Evolutionary conservation across 2,113 vertebrate genomes (phyloP).

Genomic region (Paedocypris sp.): DNA sequence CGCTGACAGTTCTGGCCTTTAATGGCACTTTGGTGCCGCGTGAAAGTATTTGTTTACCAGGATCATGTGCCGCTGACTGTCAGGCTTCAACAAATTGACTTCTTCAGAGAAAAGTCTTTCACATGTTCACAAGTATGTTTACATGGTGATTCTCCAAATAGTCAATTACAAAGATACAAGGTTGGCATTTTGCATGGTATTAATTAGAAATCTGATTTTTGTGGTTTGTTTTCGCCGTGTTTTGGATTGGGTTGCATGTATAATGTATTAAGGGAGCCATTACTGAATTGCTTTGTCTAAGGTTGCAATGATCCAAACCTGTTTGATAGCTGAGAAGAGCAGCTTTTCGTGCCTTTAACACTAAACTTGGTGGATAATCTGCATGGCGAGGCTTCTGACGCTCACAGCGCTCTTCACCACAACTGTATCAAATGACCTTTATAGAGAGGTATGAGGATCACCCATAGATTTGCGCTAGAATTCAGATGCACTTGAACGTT

Average conservation of each 20-base stretch:
- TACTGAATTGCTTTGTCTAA: not conserved
- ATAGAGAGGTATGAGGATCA: not conserved
- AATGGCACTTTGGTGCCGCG: conserved; percentile 85
- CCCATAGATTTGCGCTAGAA: not conserved
- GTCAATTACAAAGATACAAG: no score
- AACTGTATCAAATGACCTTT: not conserved
- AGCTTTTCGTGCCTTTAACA: not conserved
- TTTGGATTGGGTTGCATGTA: conserved; percentile 23
- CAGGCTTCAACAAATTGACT: conserved; percentile 76
- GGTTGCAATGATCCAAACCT: conserved; percentile 11
- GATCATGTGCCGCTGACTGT: conserved; percentile 92
- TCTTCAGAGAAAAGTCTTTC: conserved; percentile 87
- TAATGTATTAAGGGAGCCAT: conserved; percentile 30
- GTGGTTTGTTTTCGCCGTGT: conserved; percentile 43
- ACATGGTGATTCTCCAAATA: conserved; percentile 80
- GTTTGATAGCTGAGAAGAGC: conserved; percentile 4
- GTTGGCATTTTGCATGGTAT: no score
- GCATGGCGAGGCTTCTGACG: not conserved
- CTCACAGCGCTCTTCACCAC: not conserved
- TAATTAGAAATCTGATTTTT: no score
- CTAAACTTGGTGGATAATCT: not conserved
- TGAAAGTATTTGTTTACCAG: conserved; percentile 95
- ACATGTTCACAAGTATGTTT: conserved; percentile 71
- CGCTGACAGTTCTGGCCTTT: conserved; percentile 99
- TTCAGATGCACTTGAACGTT: conserved; percentile 6